These are phyloP conservation scores for Spermophilus dauricus DNA, from an alignment of 2,113 vertebrate species.

Conservation along the genomic window DNA sequence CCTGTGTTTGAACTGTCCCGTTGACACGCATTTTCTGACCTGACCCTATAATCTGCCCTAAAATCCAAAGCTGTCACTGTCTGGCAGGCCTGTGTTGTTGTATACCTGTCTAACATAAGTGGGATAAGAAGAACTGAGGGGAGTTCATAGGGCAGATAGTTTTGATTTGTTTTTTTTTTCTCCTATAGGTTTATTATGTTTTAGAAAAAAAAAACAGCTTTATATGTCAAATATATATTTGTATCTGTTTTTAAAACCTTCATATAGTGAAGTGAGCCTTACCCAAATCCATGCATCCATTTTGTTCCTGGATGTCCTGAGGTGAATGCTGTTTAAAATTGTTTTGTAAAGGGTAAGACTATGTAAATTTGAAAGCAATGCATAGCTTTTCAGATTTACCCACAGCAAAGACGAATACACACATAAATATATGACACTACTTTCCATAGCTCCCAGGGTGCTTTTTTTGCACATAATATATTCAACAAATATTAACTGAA, in stretches of 20 bases:
- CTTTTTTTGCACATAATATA: background rate
- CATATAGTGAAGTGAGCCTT: background rate
- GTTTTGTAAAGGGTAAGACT: background rate
- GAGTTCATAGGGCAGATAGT: background rate
- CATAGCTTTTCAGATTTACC: conserved; percentile 2
- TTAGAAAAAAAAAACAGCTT: background rate
- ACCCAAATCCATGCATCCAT: background rate
- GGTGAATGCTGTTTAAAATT: background rate
- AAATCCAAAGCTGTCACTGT: background rate
- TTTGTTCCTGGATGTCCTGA: background rate
- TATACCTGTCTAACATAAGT: background rate
- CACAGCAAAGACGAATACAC: background rate
- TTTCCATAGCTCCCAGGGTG: background rate
- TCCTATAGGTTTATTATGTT: background rate
- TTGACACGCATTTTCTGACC: background rate
- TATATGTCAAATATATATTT: background rate
- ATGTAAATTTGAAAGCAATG: background rate
- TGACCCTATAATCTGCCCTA: background rate
- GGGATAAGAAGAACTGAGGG: background rate
- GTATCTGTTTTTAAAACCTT: background rate
- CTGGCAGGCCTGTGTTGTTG: background rate
- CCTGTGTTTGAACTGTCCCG: background rate
- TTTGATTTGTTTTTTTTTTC: background rate
- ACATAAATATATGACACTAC: background rate
- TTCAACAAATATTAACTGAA: background rate